A percentile compares a stretch with the other conserved stretches of the same genome.
These are phyloP conservation scores for Prunella fulvescens DNA, from an alignment of 2,113 vertebrate species.

Conservation along the genomic window DNA sequence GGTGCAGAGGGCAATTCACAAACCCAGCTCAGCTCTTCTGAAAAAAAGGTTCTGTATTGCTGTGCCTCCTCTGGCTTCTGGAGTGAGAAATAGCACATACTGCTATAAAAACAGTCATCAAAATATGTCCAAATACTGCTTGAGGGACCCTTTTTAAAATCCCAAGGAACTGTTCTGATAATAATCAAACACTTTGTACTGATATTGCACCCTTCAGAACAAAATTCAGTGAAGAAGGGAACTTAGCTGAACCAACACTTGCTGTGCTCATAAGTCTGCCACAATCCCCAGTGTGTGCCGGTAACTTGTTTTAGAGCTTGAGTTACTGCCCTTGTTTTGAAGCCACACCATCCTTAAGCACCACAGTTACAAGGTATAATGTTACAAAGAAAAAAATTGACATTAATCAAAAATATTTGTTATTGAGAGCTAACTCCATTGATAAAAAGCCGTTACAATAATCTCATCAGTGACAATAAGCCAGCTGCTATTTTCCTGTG, in stretches of 20 bases:
- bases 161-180: not conserved
- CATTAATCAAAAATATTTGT: not conserved
- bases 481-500: not conserved
- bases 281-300: not conserved
- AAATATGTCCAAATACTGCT: not conserved
- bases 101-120: not conserved
- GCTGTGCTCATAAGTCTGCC: not conserved
- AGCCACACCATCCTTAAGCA: not conserved
- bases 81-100: not conserved
- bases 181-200: not conserved
- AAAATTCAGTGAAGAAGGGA: not conserved
- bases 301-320: accelerated
- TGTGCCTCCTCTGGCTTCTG: not conserved
- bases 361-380: accelerated
- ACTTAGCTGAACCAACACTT: not conserved
- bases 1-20: not conserved
- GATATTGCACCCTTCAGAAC: not conserved
- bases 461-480: not conserved
- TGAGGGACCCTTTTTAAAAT: not conserved
- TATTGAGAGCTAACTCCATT: not conserved
- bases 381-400: not conserved
- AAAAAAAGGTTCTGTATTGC: not conserved
- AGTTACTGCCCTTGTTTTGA: not conserved
- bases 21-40: not conserved
- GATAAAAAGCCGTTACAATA: not conserved